Evolutionary conservation across 2,113 vertebrate genomes (phyloP), one percentile per base, ranked within the genome.

Genomic region (Mionectes macconnelli): DNA sequence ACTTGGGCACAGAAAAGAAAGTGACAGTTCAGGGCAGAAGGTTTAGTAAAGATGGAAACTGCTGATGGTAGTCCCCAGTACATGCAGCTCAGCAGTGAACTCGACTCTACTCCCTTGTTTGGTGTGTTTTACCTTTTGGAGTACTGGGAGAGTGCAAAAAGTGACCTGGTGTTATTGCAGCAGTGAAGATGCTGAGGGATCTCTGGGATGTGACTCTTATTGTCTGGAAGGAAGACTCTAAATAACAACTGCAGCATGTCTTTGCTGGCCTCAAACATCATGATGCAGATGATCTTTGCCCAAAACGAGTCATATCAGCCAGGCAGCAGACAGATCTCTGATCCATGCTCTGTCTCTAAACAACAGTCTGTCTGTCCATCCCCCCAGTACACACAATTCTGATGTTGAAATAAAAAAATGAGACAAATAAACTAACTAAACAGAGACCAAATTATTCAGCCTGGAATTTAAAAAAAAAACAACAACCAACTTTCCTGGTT

Each of bases 361-460:
- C 15, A 74, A 33, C 59, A 67, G 64, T 53, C 78, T 67, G 35
- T 44, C 64, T 1, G 0, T 66, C 67, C 73, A 21, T 16, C 13
- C 53, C 24, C 39, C 35, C 35, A 47, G 49, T 39, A 70, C 21
- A 47, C 21, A 77, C 5, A 1, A 35, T 62, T 77, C 42, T n/a
- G 10, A 73, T 44, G 37, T 45, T 77, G 27, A 83, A 88, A 40
- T n/a, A 35, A 83, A 59, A 87, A 60, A 24, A 44, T 0, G 0
- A 92, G 39, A 87, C 82, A 92, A 93, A 84, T 66, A 33, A 78
- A 84, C 31, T 39, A 81, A 67, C 56, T 72, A 66, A 92, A 96
- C 82, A 94, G 75, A 94, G 78, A 37, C 72, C 59, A 74, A 88
- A 64, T 92, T 93, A 84, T 84, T 85, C 72, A 87, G 67, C 27